phyloP scores from a whole-genome alignment of 1,140 invertebrate genomes.

The Formica exsecta region DNA sequence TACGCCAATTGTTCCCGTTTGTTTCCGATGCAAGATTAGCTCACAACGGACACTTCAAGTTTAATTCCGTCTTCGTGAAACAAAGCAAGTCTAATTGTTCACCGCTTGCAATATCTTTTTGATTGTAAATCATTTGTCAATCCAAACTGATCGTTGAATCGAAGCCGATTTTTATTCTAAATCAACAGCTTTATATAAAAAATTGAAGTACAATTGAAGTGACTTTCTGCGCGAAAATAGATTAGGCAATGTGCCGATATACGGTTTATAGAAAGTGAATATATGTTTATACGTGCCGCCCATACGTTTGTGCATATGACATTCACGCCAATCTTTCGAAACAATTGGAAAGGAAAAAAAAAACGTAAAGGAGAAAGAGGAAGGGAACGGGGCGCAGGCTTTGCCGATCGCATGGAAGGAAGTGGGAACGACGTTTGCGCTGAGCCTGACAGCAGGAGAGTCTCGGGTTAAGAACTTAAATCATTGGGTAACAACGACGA shows the following conservation, averaged over 20 bases:
- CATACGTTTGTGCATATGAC: conserved; percentile 36
- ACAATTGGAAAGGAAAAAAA: conserved; percentile 45
- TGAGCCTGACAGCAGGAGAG: conserved; percentile 81
- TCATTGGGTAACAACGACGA: conserved; percentile 78
- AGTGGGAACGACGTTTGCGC: conserved; percentile 77
- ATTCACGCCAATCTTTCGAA: conserved; percentile 62
- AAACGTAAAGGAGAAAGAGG: background rate
- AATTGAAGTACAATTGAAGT: conserved; percentile 3
- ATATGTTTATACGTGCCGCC: conserved; percentile 37
- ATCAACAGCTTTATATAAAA: conserved; percentile 12
- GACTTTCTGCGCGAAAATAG: conserved; percentile 35
- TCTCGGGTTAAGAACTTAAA: conserved; percentile 78
- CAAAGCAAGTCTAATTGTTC: background rate
- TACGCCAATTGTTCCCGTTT: conserved; percentile 14
- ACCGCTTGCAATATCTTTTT: background rate
- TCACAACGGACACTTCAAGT: background rate
- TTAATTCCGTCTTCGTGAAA: background rate
- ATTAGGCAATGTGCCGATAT: conserved; percentile 42
- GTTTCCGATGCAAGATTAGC: background rate
- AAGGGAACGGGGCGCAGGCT: conserved; percentile 33
- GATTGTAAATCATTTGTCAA: conserved; percentile 6
- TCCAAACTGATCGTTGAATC: background rate
- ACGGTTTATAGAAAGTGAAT: conserved; percentile 46
- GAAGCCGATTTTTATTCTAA: conserved; percentile 19
- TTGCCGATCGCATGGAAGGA: conserved; percentile 68